Evolutionary conservation across 2,113 vertebrate genomes (phyloP), one percentile per base, ranked within the genome.

Genomic region (Thymallus thymallus): DNA sequence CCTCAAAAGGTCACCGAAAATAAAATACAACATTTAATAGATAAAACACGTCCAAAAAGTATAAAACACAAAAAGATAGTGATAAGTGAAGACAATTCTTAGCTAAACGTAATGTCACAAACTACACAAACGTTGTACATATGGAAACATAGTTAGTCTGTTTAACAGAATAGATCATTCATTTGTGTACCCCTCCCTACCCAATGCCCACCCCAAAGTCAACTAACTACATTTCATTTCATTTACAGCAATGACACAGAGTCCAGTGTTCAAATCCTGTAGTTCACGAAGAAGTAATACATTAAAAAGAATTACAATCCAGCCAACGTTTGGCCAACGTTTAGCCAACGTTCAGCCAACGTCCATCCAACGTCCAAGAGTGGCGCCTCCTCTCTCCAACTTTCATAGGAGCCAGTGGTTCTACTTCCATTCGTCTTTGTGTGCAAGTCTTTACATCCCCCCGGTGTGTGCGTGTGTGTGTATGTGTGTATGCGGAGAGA

Each of bases 111-210:
- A 82, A 89, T 77, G 79, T 86, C 85, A 91, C 88, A 56, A 56
- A 87, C 85, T 87, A 87, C 90, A 90, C 78, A 73, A 79, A 77
- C 76, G 76, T 84, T 87, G 65, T 88, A 91, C 84, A 88, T 80
- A 84, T 82, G 35, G 75, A 82, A 85, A 87, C 86, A 84, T 79
- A 76, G 84, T 87, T 72, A 86, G 82, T 90, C 90, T 92, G 87
- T 93, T 93, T 91, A 93, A 85, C 88, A 85, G 87, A 92, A 92
- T 86, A 88, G 45, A 85, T 88, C 88, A 90, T 92, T 92, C 83
- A 82, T 90, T 87, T 85, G 79, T 80, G 81, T 81, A 35, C n/a
- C 20, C 74, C 68, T 72, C 22, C 72, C 35, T 16, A 68, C 77
- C 72, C 68, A 62, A 16, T 13, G 18, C 73, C 72, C 64, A 5